Conservation (phyloP, 2,113 vertebrate genomes). For the Sapajus apella region DNA sequence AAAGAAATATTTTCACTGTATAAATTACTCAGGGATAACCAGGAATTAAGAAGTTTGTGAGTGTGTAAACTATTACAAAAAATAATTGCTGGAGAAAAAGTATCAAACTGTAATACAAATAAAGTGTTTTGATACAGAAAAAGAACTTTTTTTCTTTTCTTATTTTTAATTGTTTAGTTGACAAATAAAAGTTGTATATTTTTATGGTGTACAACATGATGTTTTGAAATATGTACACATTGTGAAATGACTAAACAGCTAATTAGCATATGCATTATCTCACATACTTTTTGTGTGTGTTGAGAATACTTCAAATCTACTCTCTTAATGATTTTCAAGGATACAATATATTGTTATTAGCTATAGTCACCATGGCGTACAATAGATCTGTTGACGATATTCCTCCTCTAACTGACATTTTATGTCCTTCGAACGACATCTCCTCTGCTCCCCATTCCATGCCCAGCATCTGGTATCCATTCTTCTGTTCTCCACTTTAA, state of each 20-base stretch:
- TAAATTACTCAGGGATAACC: neutral
- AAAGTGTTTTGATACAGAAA: neutral
- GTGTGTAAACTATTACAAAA: neutral
- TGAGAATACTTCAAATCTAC: neutral
- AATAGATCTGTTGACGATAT: neutral
- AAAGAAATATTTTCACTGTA: neutral
- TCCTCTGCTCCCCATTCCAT: neutral
- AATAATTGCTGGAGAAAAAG: neutral
- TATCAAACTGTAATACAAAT: neutral
- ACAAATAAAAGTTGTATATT: neutral
- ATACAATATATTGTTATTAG: too few relatives aligned
- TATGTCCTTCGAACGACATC: neutral
- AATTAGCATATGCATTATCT: neutral
- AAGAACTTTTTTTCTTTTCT: neutral
- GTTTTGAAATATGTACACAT: neutral
- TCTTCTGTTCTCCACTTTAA: neutral
- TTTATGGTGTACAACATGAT: neutral
- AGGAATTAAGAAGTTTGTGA: neutral
- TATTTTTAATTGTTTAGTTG: neutral
- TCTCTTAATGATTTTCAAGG: neutral
- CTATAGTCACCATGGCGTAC: fast-evolving
- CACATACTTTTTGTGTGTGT: neutral
- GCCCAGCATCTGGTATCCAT: neutral
- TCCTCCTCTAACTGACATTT: neutral
- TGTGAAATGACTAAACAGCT: neutral